Evolutionary conservation across 1,140 invertebrate species (phyloP).

Genomic region (Halictus rubicundus): DNA sequence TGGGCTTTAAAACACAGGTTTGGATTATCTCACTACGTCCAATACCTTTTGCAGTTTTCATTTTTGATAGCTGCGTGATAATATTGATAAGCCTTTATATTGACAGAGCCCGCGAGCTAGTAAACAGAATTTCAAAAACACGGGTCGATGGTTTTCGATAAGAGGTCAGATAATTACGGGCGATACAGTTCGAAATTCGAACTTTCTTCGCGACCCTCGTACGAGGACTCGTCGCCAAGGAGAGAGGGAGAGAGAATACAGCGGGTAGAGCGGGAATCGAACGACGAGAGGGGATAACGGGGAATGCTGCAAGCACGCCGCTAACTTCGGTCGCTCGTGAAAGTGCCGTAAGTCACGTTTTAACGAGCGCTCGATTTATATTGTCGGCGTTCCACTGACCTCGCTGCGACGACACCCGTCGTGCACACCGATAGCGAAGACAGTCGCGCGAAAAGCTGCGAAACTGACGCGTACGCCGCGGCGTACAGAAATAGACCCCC

Average conservation of each 20-base stretch:
- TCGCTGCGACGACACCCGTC: slow-evolving; percentile 28
- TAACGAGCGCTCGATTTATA: slow-evolving; percentile 54
- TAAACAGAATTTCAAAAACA: too few relatives aligned
- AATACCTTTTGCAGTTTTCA: too few relatives aligned
- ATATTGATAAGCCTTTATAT: too few relatives aligned
- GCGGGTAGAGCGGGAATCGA: neutral
- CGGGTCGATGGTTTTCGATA: too few relatives aligned
- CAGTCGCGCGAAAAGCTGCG: slow-evolving; percentile 18
- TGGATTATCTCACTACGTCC: too few relatives aligned
- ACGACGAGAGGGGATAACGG: neutral
- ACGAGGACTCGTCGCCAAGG: too few relatives aligned
- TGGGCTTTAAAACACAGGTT: too few relatives aligned
- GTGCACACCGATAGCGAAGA: neutral
- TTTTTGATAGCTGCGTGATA: too few relatives aligned
- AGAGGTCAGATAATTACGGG: too few relatives aligned
- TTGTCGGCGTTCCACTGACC: slow-evolving; percentile 51
- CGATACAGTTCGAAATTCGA: too few relatives aligned
- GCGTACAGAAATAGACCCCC: slow-evolving; percentile 14
- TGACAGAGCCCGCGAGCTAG: too few relatives aligned
- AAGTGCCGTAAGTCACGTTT: slow-evolving; percentile 57
- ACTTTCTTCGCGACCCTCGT: too few relatives aligned
- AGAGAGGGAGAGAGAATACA: slow-evolving; percentile 2
- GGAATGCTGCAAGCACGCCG: slow-evolving; percentile 33
- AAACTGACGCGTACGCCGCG: neutral
- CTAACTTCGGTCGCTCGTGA: slow-evolving; percentile 48